Evolutionary conservation across 2,888 invertebrate genomes (phyloP).

Genomic region (Rhyacophila evoluta): DNA sequence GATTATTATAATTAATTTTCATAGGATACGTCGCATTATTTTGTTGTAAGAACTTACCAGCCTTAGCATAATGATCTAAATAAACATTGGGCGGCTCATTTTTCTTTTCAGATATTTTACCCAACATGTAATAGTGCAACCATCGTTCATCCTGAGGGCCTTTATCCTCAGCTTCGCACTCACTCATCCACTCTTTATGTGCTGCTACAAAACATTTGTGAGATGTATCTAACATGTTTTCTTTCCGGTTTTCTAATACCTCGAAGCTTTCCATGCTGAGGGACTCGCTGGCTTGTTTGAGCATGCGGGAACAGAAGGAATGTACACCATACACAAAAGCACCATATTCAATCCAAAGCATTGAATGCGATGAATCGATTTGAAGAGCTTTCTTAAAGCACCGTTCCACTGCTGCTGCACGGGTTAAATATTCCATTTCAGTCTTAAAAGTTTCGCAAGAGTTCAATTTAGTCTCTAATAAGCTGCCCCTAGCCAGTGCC

Average conservation of each 20-base stretch:
- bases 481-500: slow-evolving; percentile 82
- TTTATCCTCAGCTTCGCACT: slow-evolving; percentile 67
- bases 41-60: slow-evolving; percentile 81
- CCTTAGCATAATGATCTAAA: slow-evolving; percentile 84
- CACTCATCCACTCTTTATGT: slow-evolving; percentile 71
- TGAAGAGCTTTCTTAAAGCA: slow-evolving; percentile 87
- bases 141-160: slow-evolving; percentile 86
- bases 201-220: slow-evolving; percentile 82
- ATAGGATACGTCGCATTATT: slow-evolving; percentile 86
- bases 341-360: slow-evolving; percentile 92
- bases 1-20: slow-evolving; percentile 87
- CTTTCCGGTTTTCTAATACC: slow-evolving; percentile 80
- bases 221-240: slow-evolving; percentile 83
- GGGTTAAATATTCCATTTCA: slow-evolving; percentile 75
- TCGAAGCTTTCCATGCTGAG: slow-evolving; percentile 82
- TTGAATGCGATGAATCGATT: slow-evolving; percentile 78
- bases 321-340: slow-evolving; percentile 91
- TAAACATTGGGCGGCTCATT: slow-evolving; percentile 80
- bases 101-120: slow-evolving; percentile 92
- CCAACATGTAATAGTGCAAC: slow-evolving; percentile 96
- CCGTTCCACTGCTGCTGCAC: slow-evolving; percentile 79
- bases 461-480: slow-evolving; percentile 84
- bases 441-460: slow-evolving; percentile 74
- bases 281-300: slow-evolving; percentile 84
- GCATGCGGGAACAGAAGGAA: slow-evolving; percentile 87